These are phyloP conservation scores for Reticulitermes speratus DNA, from an alignment of 1,140 invertebrate species.

Conservation along the genomic window DNA sequence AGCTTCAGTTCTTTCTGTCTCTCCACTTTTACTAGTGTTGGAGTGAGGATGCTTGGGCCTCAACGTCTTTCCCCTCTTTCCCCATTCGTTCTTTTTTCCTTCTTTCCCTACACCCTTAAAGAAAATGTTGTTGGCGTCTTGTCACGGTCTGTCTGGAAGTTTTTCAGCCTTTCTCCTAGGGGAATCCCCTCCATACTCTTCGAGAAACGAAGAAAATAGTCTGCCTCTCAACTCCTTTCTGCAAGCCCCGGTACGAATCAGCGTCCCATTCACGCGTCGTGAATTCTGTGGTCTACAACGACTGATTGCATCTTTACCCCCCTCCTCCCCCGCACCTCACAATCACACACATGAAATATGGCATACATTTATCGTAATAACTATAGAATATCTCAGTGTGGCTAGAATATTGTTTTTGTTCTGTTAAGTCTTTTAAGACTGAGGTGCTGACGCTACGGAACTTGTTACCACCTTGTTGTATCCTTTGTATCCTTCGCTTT, in stretches of 20 bases:
- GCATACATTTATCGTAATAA: too few species aligned
- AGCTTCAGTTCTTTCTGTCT: not conserved
- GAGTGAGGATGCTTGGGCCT: not conserved
- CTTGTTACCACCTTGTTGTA: too few species aligned
- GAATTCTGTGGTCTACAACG: not conserved
- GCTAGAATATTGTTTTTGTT: too few species aligned
- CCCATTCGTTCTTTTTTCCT: not conserved
- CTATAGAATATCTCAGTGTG: too few species aligned
- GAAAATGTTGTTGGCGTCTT: constrained; percentile 15
- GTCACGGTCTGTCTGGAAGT: constrained; percentile 12
- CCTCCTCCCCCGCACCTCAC: too few species aligned
- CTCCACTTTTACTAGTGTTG: not conserved
- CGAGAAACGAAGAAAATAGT: not conserved
- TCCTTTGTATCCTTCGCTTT: too few species aligned
- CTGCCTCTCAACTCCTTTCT: not conserved
- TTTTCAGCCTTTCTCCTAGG: not conserved
- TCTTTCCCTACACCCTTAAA: not conserved
- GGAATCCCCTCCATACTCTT: not conserved
- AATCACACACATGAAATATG: too few species aligned
- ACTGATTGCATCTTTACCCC: not conserved
- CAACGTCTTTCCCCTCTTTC: not conserved
- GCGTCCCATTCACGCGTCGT: not conserved
- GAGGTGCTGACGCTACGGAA: too few species aligned
- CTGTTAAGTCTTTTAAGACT: too few species aligned
- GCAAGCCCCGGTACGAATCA: not conserved